phyloP scores from a whole-genome alignment of 2,888 invertebrate genomes.

The Poecilus cupreus region DNA sequence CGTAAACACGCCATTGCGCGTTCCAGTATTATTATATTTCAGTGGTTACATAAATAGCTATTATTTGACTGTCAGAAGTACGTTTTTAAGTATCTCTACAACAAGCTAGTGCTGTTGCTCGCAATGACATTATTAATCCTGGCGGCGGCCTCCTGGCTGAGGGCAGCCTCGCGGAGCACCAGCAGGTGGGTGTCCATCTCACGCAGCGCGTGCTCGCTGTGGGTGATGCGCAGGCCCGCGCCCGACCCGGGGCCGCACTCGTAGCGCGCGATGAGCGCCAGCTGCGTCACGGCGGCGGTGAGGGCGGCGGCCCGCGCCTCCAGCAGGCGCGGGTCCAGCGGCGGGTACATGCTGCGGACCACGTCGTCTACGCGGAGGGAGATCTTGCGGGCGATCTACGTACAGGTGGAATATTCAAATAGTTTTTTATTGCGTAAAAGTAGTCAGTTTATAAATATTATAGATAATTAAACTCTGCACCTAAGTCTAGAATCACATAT shows the following conservation, averaged over 20 bases:
- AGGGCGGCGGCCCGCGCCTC: slow-evolving; percentile 82
- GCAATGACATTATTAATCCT: slow-evolving; percentile 71
- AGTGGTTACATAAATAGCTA: no score
- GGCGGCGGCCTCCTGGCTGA: slow-evolving; percentile 73
- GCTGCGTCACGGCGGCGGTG: slow-evolving; percentile 80
- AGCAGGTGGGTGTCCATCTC: slow-evolving; percentile 80
- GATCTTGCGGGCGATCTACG: slow-evolving; percentile 78
- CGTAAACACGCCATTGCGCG: no score
- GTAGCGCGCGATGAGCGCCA: slow-evolving; percentile 79
- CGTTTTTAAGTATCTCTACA: slow-evolving; percentile 38
- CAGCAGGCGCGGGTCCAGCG: slow-evolving; percentile 80
- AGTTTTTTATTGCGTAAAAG: neutral
- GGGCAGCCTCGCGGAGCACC: slow-evolving; percentile 75
- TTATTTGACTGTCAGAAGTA: no score
- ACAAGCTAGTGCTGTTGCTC: slow-evolving; percentile 55
- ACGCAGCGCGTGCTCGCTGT: slow-evolving; percentile 79
- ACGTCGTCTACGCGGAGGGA: slow-evolving; percentile 83
- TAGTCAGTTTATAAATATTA: neutral
- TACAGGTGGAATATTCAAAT: no score
- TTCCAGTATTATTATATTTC: no score
- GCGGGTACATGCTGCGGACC: slow-evolving; percentile 82
- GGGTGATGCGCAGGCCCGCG: slow-evolving; percentile 68
- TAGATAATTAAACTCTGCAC: no score
- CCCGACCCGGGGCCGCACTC: slow-evolving; percentile 73
- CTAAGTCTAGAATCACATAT: no score